These are phyloP conservation scores for Drosophila setosimentum DNA, from an alignment of 2,888 invertebrate species.

Conservation along the genomic window DNA sequence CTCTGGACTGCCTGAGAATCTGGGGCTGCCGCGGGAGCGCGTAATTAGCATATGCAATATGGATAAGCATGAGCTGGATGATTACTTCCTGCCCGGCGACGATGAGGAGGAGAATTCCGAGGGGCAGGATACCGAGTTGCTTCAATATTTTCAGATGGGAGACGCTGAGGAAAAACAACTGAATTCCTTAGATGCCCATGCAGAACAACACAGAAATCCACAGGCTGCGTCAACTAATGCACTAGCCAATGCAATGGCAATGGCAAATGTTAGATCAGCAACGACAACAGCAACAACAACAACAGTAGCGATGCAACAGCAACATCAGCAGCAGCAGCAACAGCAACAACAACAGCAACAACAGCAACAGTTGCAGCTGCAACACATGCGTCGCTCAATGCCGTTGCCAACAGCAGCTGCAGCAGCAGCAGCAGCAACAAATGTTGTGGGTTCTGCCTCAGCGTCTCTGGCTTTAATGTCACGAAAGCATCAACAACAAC, in stretches of 20 bases:
- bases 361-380: conserved; percentile 44
- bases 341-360: conserved; percentile 20
- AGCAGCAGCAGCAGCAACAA: conserved; percentile 44
- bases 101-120: conserved; percentile 89
- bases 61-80: conserved; percentile 92
- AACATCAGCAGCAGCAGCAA: conserved; percentile 36
- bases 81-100: conserved; percentile 87
- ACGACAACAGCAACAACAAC: conserved; percentile 33
- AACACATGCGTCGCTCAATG: conserved; percentile 48
- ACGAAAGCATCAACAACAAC: conserved; percentile 84
- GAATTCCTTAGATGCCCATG: conserved; percentile 83
- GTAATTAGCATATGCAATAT: conserved; percentile 91
- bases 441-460: conserved; percentile 84
- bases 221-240: conserved; percentile 61
- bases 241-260: conserved; percentile 39
- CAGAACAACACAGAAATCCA: conserved; percentile 81
- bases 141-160: conserved; percentile 90
- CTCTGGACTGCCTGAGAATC: conserved; percentile 80
- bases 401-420: conserved; percentile 41
- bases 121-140: conserved; percentile 93
- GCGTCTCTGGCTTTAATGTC: conserved; percentile 85
- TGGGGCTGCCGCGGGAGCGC: conserved; percentile 88
- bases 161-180: conserved; percentile 84
- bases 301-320: conserved; percentile 47
- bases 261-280: conserved; percentile 35